Evolutionary conservation across 2,888 invertebrate species (phyloP), one percentile per base, ranked within the genome.

Genomic region (Erebia aethiops): DNA sequence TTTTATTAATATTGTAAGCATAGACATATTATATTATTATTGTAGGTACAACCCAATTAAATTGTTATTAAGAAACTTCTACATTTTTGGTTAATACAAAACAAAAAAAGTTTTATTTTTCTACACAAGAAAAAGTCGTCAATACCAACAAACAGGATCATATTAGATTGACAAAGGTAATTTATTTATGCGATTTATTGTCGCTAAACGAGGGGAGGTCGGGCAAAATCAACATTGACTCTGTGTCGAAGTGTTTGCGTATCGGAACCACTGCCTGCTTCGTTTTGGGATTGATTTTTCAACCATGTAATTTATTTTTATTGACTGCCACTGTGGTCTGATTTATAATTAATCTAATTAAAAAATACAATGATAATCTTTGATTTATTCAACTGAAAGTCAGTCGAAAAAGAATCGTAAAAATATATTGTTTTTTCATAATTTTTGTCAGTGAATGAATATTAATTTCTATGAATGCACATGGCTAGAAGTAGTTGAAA

Each of bases 121-220:
- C 13, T 11, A 35, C 3, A 43, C 21, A 62, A 62, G 62, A 63
- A 62, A 49, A 14, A 63, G 66, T 77, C 71, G 62, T 74, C 67
- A 71, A 71, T 69, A 67, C 78, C 73, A 77, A 81, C 79, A 86
- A 88, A 87, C 82, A 84, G 82, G 84, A 87, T 88, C 86, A 85
- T 83, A 79, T 79, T 80, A 85, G 87, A 89, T 89, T 91, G 91
- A 88, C 89, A 87, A 81, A 84, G 84, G 87, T 91, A 90, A 91
- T 91, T 90, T 91, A 92, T 91, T 91, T 90, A 91, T 89, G 81
- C 85, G 88, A 88, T 91, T 89, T 88, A 86, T 88, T 87, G 87
- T 83, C 85, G 84, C 81, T 80, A 79, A 81, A 79, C 77, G 77
- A 80, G 87, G 84, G 87, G 85, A 78, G 85, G 74, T 74, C 78